Evolutionary conservation across 2,888 invertebrate genomes (phyloP).

Genomic region (Serripes groenlandicus): DNA sequence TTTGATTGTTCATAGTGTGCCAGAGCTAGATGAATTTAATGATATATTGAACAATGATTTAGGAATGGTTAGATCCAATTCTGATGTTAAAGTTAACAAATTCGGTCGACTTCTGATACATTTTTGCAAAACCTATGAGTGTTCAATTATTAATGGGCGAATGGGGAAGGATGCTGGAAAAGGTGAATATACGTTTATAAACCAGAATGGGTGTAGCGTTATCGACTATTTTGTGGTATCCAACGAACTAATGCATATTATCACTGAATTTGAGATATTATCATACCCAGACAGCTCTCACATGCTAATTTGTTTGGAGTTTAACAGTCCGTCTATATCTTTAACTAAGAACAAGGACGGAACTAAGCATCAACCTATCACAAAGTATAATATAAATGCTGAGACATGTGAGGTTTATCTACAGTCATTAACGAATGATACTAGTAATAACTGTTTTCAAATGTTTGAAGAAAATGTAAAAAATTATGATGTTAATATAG

Average conservation of each 20-base stretch:
- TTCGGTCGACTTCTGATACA: neutral
- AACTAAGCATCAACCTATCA: no score
- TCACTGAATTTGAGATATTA: neutral
- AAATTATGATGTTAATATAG: no score
- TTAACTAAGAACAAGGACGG: no score
- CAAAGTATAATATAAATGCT: no score
- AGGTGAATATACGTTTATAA: constrained; percentile 1
- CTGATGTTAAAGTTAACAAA: neutral
- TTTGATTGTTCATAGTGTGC: neutral
- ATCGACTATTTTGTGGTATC: constrained; percentile 7
- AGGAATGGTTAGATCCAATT: neutral
- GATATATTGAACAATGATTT: neutral
- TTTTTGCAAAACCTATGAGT: constrained; percentile 1
- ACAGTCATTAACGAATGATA: no score
- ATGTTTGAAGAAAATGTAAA: no score
- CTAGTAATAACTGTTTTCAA: no score
- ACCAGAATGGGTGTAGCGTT: constrained; percentile 1
- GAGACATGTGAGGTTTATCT: no score
- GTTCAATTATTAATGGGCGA: constrained; percentile 6
- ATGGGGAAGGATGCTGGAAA: neutral
- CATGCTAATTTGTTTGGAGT: neutral
- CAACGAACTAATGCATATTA: neutral
- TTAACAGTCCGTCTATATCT: neutral
- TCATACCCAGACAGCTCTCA: neutral
- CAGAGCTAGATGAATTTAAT: neutral